Evolutionary conservation across 2,113 vertebrate genomes (phyloP).

Genomic region (Rhineura floridana): DNA sequence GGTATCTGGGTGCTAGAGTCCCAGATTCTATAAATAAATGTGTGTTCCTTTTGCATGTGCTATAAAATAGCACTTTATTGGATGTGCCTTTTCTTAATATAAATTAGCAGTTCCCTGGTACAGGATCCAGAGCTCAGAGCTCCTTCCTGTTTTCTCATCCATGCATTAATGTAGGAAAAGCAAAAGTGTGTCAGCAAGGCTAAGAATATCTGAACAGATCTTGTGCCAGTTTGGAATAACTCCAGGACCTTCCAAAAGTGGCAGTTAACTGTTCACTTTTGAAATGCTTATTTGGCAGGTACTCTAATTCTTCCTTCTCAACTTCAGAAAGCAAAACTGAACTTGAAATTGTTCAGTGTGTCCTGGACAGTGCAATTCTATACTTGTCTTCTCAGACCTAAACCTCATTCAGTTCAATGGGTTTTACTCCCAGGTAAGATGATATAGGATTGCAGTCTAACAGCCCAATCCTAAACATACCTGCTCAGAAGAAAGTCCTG

Average conservation of each 20-base stretch:
- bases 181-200: constrained; percentile 66
- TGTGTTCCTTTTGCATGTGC: constrained; percentile 58
- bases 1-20: background rate
- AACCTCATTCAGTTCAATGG: too few relatives aligned
- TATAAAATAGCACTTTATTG: constrained; percentile 66
- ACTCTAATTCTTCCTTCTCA: constrained; percentile 47
- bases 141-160: constrained; percentile 60
- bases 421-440: too few relatives aligned
- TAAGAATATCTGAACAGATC: constrained; percentile 73
- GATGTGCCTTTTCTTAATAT: constrained; percentile 67
- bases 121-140: constrained; percentile 58
- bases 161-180: constrained; percentile 71
- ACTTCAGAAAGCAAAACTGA: constrained; percentile 39
- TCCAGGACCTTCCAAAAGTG: constrained; percentile 65
- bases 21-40: background rate
- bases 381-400: background rate
- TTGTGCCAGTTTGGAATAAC: constrained; percentile 67
- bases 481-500: too few relatives aligned
- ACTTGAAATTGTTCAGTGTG: background rate
- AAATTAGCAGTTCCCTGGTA: constrained; percentile 66
- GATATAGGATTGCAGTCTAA: too few relatives aligned
- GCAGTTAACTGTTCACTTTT: constrained; percentile 61
- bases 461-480: background rate
- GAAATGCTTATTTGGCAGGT: constrained; percentile 55
- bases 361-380: background rate